phyloP scores from a whole-genome alignment of 1,140 invertebrate species.

The Lordiphosa collinella region DNA sequence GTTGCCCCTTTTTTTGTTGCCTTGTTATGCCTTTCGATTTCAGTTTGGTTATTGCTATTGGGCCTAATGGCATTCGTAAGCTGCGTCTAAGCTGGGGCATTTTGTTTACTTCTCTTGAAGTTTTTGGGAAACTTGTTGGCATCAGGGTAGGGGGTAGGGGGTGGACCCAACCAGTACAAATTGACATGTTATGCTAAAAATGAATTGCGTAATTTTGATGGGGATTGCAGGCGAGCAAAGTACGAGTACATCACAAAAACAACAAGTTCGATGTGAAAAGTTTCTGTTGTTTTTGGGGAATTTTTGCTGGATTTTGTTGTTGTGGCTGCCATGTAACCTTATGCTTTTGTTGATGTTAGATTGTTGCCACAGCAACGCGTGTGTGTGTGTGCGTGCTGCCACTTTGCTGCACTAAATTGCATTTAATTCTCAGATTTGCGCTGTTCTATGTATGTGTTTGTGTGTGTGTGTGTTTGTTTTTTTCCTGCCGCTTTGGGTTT shows the following conservation, averaged over 20 bases:
- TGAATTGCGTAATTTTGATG: conserved; percentile 72
- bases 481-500: conserved; percentile 21
- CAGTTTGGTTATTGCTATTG: conserved; percentile 1
- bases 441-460: conserved; percentile 11
- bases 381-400: conserved; percentile 47
- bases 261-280: conserved; percentile 33
- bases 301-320: conserved; percentile 20
- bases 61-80: conserved; percentile 68
- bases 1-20: conserved; percentile 19
- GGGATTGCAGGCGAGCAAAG: conserved; percentile 19
- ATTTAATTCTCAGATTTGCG: conserved; percentile 72
- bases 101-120: conserved; percentile 40
- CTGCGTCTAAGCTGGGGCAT: conserved; percentile 58
- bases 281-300: conserved; percentile 35
- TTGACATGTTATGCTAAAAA: conserved; percentile 72
- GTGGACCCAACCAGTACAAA: conserved; percentile 41
- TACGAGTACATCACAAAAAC: conserved; percentile 15
- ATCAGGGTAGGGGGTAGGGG: neutral
- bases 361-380: conserved; percentile 18
- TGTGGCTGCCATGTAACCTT: conserved; percentile 33
- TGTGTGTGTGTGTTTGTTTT: conserved; percentile 20
- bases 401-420: conserved; percentile 75
- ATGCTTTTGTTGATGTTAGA: conserved; percentile 42
- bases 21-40: conserved; percentile 8
- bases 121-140: neutral